Conservation (phyloP, 2,888 invertebrate species). For the Rhagium mordax region DNA sequence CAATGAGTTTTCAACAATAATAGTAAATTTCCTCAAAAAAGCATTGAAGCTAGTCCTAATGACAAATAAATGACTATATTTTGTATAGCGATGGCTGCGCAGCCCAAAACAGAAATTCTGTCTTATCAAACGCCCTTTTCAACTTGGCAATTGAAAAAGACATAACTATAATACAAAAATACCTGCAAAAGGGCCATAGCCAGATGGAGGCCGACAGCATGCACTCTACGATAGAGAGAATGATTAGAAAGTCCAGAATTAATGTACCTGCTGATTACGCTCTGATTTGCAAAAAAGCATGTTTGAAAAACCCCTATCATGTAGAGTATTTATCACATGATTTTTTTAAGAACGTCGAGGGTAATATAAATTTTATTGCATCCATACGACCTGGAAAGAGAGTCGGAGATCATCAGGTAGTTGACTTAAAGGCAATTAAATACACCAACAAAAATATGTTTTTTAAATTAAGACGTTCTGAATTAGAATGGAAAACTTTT, state of each 20-base stretch:
- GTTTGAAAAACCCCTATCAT: conserved; percentile 34
- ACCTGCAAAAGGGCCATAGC: conserved; percentile 32
- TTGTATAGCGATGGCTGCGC: conserved; percentile 18
- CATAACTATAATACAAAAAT: conserved; percentile 34
- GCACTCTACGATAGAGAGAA: conserved; percentile 31
- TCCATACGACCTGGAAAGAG: conserved; percentile 39
- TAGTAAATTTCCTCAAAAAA: conserved; percentile 5
- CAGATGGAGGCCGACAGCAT: conserved; percentile 36
- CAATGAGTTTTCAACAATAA: conserved; percentile 30
- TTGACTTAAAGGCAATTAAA: conserved; percentile 37
- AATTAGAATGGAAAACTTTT: conserved; percentile 38
- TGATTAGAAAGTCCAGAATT: conserved; percentile 34
- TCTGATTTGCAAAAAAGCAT: conserved; percentile 5
- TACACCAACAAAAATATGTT: conserved; percentile 32
- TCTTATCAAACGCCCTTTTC: conserved; percentile 5
- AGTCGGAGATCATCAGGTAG: conserved; percentile 40
- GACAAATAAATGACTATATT: conserved; percentile 31
- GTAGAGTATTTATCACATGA: conserved; percentile 35
- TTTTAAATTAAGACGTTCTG: conserved; percentile 39
- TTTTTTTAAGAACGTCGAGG: conserved; percentile 38
- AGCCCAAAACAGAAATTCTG: conserved; percentile 16
- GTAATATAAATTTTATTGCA: conserved; percentile 33
- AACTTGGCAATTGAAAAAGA: conserved; percentile 32
- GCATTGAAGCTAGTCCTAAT: conserved; percentile 10
- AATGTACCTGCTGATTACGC: conserved; percentile 23